Evolutionary conservation across 2,797 vertebrate genomes (phyloP), one percentile per base, ranked within the genome.

Genomic region (Acanthurus tractus): DNA sequence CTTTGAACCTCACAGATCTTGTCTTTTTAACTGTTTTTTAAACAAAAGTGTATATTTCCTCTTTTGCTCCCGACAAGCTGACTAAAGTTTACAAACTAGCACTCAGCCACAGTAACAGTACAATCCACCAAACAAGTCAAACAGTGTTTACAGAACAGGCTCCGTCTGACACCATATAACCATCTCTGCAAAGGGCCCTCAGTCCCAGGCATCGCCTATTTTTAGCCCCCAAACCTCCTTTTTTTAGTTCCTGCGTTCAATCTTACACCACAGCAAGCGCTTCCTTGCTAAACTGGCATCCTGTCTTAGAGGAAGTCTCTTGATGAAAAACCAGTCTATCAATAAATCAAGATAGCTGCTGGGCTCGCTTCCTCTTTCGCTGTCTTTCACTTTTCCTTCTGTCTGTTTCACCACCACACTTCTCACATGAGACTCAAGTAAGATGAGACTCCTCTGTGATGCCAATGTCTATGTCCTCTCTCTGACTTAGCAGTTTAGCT

Each of bases 301-400:
- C 89, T 86, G 74, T 83, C 70, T 79, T 50, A 17, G 50, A 84
- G 83, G 85, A 90, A 87, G 70, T 83, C 61, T 74, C 54, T 8
- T 59, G 62, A 63, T 66, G 85, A 84, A 76, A 84, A 15, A 64
- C 52, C 4, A 52, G 65, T 73, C 78, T 62, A 88, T 92, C 87
- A 89, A 92, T 93, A 90, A 92, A 89, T 90, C 84, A 91, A 76
- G 50, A 83, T 66, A 11, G 66, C 82, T 14, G 45, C 74, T 66
- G 82, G 86, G 63, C 82, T 82, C 25, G 57, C 82, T 85, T 91
- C 89, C 86, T 65, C 74, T 81, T 84, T 82, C 76, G 70, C 66
- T 9, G 70, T 85, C 84, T 85, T 74, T 83, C 75, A 49, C 81
- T 76, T 83, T 86, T 67, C 62, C 63, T 74, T 76, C 62, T 38